These are phyloP conservation scores for Actias luna DNA, from an alignment of 2,888 invertebrate species.

Conservation along the genomic window DNA sequence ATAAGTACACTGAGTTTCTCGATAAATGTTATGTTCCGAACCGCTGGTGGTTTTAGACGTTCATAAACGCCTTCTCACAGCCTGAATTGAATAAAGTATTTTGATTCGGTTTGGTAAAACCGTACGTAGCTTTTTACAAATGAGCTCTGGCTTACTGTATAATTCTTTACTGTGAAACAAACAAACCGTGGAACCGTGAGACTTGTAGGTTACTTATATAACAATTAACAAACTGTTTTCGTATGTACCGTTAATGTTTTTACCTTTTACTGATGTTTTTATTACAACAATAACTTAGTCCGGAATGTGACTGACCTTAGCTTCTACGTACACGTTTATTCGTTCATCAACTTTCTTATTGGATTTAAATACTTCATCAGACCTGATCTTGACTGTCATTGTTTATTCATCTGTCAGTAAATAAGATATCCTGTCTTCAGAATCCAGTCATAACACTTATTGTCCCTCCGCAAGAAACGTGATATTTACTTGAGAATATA, in stretches of 20 bases:
- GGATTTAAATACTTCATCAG: neutral
- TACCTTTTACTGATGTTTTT: neutral
- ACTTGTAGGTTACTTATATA: constrained; percentile 3
- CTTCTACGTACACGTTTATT: neutral
- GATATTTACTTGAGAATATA: too few species aligned
- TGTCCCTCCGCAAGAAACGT: too few species aligned
- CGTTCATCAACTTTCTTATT: neutral
- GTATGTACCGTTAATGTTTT: constrained; percentile 6
- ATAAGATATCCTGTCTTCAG: too few species aligned
- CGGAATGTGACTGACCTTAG: constrained; percentile 6
- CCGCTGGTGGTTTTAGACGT: too few species aligned
- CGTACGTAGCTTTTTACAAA: neutral
- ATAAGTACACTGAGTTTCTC: too few species aligned
- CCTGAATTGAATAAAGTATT: too few species aligned
- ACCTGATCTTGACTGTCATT: neutral
- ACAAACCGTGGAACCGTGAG: neutral
- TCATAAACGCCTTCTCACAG: too few species aligned
- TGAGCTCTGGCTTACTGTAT: neutral
- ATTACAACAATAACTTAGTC: neutral
- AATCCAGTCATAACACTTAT: too few species aligned
- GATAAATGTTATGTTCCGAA: too few species aligned
- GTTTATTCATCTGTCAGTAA: too few species aligned
- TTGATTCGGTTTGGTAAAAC: too few species aligned
- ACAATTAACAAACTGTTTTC: constrained; percentile 10
- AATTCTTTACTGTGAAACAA: neutral